Conservation (phyloP, 2,888 invertebrate species). For the Stenichneumon culpator region DNA sequence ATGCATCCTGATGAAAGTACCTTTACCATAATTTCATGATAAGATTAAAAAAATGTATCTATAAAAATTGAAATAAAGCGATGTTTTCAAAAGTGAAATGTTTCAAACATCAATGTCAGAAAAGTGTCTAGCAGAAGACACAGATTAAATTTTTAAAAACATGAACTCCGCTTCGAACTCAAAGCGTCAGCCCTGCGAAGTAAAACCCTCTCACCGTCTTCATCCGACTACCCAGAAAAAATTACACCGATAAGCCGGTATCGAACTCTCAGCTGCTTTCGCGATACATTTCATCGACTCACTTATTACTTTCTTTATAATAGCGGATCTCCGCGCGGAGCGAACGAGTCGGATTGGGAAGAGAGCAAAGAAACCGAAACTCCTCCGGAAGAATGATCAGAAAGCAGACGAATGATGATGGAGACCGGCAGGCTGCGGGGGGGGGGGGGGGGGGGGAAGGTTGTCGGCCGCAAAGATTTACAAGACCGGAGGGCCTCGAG, state of each 20-base stretch:
- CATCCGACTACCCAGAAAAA: no score
- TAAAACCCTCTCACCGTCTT: no score
- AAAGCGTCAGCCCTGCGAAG: no score
- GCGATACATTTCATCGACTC: slow-evolving; percentile 2
- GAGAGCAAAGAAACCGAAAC: slow-evolving; percentile 26
- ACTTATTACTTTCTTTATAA: slow-evolving; percentile 4
- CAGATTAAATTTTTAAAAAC: no score
- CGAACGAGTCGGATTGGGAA: slow-evolving; percentile 53
- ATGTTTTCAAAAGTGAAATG: no score
- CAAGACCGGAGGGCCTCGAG: slow-evolving; percentile 81
- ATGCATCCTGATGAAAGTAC: no score
- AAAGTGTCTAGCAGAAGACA: no score
- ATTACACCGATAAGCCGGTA: background rate
- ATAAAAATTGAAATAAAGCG: no score
- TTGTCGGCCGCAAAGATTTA: slow-evolving; percentile 82
- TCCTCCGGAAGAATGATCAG: slow-evolving; percentile 43
- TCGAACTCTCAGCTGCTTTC: background rate
- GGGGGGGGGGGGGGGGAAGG: slow-evolving; percentile 69
- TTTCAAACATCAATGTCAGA: no score
- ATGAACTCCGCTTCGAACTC: no score
- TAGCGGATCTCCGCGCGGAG: slow-evolving; percentile 66
- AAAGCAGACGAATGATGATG: slow-evolving; percentile 58
- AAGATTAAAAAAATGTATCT: no score
- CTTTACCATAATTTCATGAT: no score
- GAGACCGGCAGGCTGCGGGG: slow-evolving; percentile 49